Base-by-base conservation (phyloP, 2,888 invertebrate genomes). In the Chrysodeixis includens region DNA sequence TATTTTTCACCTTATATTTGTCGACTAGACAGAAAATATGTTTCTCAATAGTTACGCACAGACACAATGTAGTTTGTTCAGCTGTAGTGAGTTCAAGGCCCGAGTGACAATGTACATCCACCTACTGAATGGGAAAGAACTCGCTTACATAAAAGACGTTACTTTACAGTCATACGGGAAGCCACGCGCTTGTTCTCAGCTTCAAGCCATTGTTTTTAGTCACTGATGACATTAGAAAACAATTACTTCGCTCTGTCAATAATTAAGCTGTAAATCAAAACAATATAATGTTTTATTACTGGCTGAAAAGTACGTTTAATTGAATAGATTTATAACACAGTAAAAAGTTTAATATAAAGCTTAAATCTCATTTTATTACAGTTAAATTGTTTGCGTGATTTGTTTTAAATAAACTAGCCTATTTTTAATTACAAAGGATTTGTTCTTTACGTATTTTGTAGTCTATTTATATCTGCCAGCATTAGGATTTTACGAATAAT, bases 1-100 rank as follows among this genome's bases (percentile, higher is more conserved):
- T 61, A 70, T 71, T 76, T 74, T 69, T 52, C 56, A 63, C 55
- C 35, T 56, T 16, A 49, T 70, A 55, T 76, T 75, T 65, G 79
- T 82, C 56, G 56, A 71, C 77, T 74, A 78, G 76, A 79, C 76
- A 81, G 69, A 80, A 82, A 79, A 80, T 74, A 69, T 78, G 82
- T 83, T 82, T 79, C 67, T 75, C 76, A 74, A 82, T 78, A 81
- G 72, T 69, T 79, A 81, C 79, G 71, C 73, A 74, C 71, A 82
- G 80, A 77, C 78, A 76, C 81, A 83, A 82, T 83, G 76, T 74
- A 83, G 84, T 90, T 89, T 89, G 86, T 84, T 88, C 91, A 92
- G 91, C 88, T 90, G 91, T 76, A 73, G 80, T 69, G 84, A 93
- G 93, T 93, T 93, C 93, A 93, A 93, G 93, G 93, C 90, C 88